phyloP scores from a whole-genome alignment of 2,888 invertebrate genomes.

The Megaustenia siamemsis region DNA sequence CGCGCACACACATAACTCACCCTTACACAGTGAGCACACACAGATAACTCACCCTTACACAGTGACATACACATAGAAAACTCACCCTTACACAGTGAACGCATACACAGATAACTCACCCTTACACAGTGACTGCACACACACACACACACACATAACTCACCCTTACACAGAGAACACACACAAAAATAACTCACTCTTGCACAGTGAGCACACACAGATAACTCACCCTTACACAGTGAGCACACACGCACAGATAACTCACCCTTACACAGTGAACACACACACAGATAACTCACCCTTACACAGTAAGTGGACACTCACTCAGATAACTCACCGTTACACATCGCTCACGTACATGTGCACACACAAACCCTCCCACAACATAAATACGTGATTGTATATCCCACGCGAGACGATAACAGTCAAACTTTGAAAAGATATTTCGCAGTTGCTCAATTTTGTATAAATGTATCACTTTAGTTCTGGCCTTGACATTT shows the following conservation, averaged over 20 bases:
- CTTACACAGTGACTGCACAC: not conserved
- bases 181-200: slow-evolving; percentile 12
- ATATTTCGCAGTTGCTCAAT: too few species aligned
- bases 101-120: not conserved
- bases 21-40: not conserved
- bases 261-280: too few species aligned
- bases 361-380: not conserved
- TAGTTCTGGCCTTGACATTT: too few species aligned
- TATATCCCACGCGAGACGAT: too few species aligned
- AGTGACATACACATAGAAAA: not conserved
- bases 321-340: not conserved
- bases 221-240: not conserved
- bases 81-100: not conserved
- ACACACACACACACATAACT: not conserved
- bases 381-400: too few species aligned
- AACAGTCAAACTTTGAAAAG: too few species aligned
- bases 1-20: not conserved
- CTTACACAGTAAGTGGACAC: not conserved
- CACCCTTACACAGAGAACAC: not conserved
- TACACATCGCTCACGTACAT: too few species aligned
- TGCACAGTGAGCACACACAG: not conserved
- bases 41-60: not conserved
- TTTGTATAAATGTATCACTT: too few species aligned
- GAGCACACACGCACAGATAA: not conserved
- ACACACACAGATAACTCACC: not conserved